These are phyloP conservation scores for Brachymystax lenok DNA, from an alignment of 2,797 vertebrate genomes.

Conservation along the genomic window DNA sequence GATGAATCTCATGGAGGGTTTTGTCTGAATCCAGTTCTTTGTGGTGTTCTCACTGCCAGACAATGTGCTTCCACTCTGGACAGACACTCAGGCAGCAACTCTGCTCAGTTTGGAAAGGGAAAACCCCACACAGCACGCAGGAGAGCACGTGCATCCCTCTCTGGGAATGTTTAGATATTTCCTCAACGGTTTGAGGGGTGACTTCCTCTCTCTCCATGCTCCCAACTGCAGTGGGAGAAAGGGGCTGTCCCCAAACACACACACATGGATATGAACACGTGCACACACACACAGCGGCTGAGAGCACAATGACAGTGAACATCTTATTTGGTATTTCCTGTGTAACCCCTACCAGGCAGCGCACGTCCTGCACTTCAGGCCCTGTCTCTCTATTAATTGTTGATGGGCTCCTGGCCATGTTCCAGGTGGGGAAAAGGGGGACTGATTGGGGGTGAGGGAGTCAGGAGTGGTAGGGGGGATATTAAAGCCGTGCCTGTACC, in stretches of 20 bases:
- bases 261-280: neutral
- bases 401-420: conserved; percentile 76
- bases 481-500: conserved; percentile 88
- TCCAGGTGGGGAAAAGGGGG: conserved; percentile 75
- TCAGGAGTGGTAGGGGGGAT: conserved; percentile 76
- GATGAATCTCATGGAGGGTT: conserved; percentile 30
- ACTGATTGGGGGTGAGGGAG: conserved; percentile 69
- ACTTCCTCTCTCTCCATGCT: conserved; percentile 55
- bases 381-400: conserved; percentile 81
- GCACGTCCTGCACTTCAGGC: neutral
- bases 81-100: conserved; percentile 38
- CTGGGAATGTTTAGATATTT: conserved; percentile 89
- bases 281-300: conserved; percentile 49
- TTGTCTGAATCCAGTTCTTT: conserved; percentile 35
- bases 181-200: conserved; percentile 66
- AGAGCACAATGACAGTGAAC: conserved; percentile 78
- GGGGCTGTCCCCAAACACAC: conserved; percentile 45
- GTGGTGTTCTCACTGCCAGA: conserved; percentile 42
- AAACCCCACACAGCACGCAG: conserved; percentile 70
- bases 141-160: conserved; percentile 88
- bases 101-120: neutral
- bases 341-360: conserved; percentile 78
- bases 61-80: conserved; percentile 63
- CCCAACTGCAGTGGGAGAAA: conserved; percentile 60
- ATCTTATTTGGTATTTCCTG: conserved; percentile 87